Conservation (phyloP, 2,797 vertebrate species). For the Chromis chromis region DNA sequence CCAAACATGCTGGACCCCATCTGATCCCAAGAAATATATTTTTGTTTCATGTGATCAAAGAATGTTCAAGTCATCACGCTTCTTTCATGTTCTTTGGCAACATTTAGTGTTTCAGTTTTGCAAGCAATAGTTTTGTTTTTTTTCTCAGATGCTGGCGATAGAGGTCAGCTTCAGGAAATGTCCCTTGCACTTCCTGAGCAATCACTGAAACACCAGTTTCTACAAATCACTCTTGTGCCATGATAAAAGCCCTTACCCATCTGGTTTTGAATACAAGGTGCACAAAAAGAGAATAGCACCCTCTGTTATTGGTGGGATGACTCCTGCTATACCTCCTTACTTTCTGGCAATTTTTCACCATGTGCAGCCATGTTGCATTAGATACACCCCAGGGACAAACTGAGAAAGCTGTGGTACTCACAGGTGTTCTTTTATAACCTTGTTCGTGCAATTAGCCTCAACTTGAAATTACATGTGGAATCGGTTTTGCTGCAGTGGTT, state of each 20-base stretch:
- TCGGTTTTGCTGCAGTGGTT: conserved; percentile 12
- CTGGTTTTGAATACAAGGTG: conserved; percentile 6
- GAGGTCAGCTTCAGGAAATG: too few relatives aligned
- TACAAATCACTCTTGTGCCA: neutral
- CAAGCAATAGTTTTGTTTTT: too few relatives aligned
- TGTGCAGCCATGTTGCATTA: neutral
- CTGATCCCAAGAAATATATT: conserved; percentile 3
- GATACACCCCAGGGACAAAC: neutral
- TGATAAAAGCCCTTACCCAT: neutral
- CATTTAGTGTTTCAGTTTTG: neutral
- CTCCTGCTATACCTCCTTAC: too few relatives aligned
- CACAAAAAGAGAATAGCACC: neutral
- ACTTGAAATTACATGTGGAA: conserved; percentile 14
- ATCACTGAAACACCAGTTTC: neutral
- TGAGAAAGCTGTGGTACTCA: conserved; percentile 9
- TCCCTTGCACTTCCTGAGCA: too few relatives aligned
- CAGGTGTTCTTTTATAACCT: conserved; percentile 24
- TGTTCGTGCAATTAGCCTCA: conserved; percentile 14
- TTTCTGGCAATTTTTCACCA: too few relatives aligned
- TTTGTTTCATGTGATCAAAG: conserved; percentile 15
- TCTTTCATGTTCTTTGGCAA: conserved; percentile 10
- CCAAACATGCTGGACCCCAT: conserved; percentile 12
- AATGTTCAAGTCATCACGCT: conserved; percentile 1
- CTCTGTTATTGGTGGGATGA: neutral
- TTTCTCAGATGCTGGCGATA: too few relatives aligned